These are phyloP conservation scores for Belgica antarctica DNA, from an alignment of 2,888 invertebrate genomes.

Conservation along the genomic window DNA sequence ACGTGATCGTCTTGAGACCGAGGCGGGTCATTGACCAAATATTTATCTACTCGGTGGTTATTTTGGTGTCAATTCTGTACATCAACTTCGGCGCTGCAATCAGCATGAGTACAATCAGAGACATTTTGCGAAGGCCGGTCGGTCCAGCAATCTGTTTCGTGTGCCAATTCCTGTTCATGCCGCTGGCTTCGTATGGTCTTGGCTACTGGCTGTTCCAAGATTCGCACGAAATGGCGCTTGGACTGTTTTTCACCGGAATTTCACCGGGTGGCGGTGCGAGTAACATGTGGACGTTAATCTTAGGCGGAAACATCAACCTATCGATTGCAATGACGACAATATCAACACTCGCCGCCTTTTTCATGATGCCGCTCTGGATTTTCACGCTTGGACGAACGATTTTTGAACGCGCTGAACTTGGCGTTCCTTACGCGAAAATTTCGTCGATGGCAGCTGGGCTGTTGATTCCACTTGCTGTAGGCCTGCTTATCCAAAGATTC, in stretches of 20 bases:
- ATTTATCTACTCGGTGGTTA: slow-evolving; percentile 72
- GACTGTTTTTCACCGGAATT: slow-evolving; percentile 86
- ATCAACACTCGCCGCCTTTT: slow-evolving; percentile 52
- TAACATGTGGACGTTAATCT: slow-evolving; percentile 90
- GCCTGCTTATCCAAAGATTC: slow-evolving; percentile 65
- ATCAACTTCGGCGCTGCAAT: slow-evolving; percentile 90
- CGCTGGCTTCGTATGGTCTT: slow-evolving; percentile 74
- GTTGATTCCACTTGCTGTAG: slow-evolving; percentile 70
- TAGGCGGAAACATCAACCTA: slow-evolving; percentile 88
- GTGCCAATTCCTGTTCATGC: slow-evolving; percentile 81
- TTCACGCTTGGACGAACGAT: slow-evolving; percentile 79
- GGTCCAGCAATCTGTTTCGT: slow-evolving; percentile 76
- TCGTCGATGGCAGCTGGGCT: slow-evolving; percentile 71
- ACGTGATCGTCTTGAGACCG: slow-evolving; percentile 61
- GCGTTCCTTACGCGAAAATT: slow-evolving; percentile 76
- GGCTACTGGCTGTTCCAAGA: slow-evolving; percentile 70
- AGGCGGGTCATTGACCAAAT: slow-evolving; percentile 67
- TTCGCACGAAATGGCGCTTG: slow-evolving; percentile 69
- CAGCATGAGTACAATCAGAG: slow-evolving; percentile 68
- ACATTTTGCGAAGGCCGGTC: slow-evolving; percentile 67
- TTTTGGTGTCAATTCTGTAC: slow-evolving; percentile 75
- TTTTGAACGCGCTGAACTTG: slow-evolving; percentile 68
- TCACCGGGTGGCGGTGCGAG: slow-evolving; percentile 94
- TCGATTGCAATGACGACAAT: slow-evolving; percentile 94
- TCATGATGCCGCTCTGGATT: slow-evolving; percentile 86